phyloP scores from a whole-genome alignment of 2,888 invertebrate species.

The Trachelus stipa region DNA sequence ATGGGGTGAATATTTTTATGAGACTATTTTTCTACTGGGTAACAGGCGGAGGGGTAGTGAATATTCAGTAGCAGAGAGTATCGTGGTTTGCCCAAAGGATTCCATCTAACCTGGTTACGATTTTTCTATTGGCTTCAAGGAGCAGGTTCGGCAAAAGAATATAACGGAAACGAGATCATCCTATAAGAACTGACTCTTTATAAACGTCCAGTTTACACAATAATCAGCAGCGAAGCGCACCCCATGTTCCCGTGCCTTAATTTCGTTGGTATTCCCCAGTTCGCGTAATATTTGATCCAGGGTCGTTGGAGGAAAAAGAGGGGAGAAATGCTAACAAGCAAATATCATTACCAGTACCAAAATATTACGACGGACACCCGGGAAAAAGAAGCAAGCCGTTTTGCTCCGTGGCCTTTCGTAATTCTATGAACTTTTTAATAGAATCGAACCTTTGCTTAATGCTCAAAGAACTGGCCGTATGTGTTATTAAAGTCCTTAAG shows the following conservation, averaged over 20 bases:
- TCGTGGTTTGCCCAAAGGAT: not conserved
- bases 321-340: slow-evolving; percentile 36
- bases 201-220: slow-evolving; percentile 12
- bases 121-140: not conserved
- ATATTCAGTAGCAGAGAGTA: not conserved
- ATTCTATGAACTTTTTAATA: slow-evolving; percentile 31
- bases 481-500: not conserved
- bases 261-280: slow-evolving; percentile 25
- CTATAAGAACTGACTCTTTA: not conserved
- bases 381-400: not conserved
- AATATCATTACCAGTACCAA: slow-evolving; percentile 43
- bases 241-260: slow-evolving; percentile 4
- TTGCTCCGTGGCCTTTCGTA: slow-evolving; percentile 11
- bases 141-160: not conserved
- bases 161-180: not conserved
- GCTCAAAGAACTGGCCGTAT: not conserved
- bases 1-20: not conserved
- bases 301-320: slow-evolving; percentile 27
- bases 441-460: slow-evolving; percentile 21
- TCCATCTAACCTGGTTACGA: not conserved
- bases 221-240: slow-evolving; percentile 1
- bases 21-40: not conserved
- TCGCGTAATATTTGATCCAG: slow-evolving; percentile 38
- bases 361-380: slow-evolving; percentile 30
- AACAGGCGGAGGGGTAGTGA: not conserved